Conservation (phyloP, 64 coral and sea anemone species). For the Porites australiensis region DNA sequence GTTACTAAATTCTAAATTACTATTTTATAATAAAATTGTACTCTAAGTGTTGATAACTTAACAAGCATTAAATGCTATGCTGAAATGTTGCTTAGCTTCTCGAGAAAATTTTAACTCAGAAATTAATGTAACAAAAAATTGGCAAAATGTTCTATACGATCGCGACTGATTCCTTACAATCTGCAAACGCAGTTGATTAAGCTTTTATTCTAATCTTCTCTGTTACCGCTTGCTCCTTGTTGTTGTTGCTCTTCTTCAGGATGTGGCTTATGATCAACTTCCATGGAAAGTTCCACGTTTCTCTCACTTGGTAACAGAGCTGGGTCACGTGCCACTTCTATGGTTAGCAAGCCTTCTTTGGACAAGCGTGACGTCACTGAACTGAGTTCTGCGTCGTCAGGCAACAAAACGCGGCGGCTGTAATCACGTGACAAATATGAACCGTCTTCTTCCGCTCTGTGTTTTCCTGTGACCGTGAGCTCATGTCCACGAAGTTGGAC, state of each 20-base stretch:
- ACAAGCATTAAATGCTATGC: no score
- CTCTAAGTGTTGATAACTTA: no score
- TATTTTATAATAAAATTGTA: no score
- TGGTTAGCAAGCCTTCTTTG: conserved; percentile 56
- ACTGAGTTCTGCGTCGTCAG: conserved; percentile 79
- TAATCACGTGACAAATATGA: conserved; percentile 52
- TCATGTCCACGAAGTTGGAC: conserved; percentile 80
- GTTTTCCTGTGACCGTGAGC: conserved; percentile 68
- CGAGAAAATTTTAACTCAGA: neutral
- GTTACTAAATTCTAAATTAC: no score
- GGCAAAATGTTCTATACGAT: neutral
- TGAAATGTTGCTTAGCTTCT: no score
- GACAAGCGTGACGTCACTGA: conserved; percentile 72
- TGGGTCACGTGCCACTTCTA: conserved; percentile 54
- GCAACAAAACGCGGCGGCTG: conserved; percentile 78
- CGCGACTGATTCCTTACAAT: no score
- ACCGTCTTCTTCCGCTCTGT: conserved; percentile 55
- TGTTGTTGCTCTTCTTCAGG: neutral
- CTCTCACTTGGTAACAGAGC: neutral
- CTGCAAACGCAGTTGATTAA: neutral
- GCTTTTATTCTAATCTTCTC: neutral
- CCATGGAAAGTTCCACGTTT: neutral
- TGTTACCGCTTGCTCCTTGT: neutral
- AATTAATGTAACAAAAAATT: neutral
- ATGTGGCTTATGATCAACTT: neutral